A percentile compares a stretch with the other conserved stretches of the same genome.
Conservation (phyloP, 2,797 vertebrate species). For the Gymnoscopelus microlampas region DNA sequence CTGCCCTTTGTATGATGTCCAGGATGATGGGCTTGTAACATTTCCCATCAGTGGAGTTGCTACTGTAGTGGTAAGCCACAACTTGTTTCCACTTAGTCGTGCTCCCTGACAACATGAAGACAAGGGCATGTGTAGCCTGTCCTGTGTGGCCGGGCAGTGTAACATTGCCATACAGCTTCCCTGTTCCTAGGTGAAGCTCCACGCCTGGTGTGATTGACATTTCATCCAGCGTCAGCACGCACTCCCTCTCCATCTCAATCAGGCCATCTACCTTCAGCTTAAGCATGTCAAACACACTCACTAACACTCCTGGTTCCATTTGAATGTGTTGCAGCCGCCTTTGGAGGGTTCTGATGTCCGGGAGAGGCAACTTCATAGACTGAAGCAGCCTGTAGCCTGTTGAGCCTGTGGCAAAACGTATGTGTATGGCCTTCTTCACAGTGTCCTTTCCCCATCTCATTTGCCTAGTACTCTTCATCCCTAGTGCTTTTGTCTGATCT, state of each 20-base stretch:
- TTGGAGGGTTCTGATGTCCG: constrained; percentile 5
- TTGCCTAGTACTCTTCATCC: neutral
- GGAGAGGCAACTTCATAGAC: constrained; percentile 3
- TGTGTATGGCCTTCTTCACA: neutral
- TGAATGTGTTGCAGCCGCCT: too few relatives aligned
- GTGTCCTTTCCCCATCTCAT: constrained; percentile 13
- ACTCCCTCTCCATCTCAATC: constrained; percentile 13
- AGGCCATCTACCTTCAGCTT: constrained; percentile 17
- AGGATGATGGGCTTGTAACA: constrained; percentile 7
- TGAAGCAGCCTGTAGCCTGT: constrained; percentile 11
- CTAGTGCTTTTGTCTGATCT: constrained; percentile 4
- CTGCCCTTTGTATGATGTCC: neutral
- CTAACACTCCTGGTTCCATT: neutral
- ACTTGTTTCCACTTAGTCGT: constrained; percentile 27
- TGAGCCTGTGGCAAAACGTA: constrained; percentile 1
- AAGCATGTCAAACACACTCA: constrained; percentile 14
- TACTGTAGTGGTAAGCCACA: constrained; percentile 30
- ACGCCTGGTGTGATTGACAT: constrained; percentile 19
- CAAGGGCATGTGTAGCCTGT: neutral
- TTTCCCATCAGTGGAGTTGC: constrained; percentile 20
- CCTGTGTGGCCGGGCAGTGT: constrained; percentile 13
- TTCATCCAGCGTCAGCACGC: constrained; percentile 21
- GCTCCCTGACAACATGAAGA: constrained; percentile 28
- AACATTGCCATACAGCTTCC: constrained; percentile 16
- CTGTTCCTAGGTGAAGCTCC: constrained; percentile 19